These are phyloP conservation scores for Aphrophora alni DNA, from an alignment of 2,888 invertebrate species.

Conservation along the genomic window DNA sequence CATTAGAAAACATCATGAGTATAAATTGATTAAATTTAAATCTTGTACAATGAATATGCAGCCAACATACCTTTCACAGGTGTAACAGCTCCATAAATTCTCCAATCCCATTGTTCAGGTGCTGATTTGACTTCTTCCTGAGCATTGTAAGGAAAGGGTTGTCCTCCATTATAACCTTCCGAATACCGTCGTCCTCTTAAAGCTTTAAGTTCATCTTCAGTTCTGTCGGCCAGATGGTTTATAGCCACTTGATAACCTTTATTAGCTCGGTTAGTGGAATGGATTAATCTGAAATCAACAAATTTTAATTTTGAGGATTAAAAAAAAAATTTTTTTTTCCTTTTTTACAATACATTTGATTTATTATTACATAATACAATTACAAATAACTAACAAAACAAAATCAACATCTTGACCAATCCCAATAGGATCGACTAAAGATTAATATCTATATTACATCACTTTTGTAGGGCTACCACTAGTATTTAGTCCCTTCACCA, in stretches of 20 bases:
- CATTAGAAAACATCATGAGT: no score
- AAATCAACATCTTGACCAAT: no score
- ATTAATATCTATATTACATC: no score
- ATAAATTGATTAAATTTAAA: no score
- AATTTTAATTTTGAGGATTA: background rate
- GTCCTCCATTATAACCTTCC: constrained; percentile 72
- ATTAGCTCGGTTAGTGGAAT: constrained; percentile 80
- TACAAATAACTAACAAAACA: no score
- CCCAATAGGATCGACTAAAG: no score
- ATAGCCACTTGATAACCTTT: constrained; percentile 76
- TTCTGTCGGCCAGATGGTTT: constrained; percentile 88
- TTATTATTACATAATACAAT: no score
- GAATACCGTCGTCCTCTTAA: constrained; percentile 72
- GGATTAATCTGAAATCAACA: constrained; percentile 67
- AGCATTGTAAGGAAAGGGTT: constrained; percentile 76
- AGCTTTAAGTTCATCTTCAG: constrained; percentile 76
- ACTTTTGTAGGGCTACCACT: no score
- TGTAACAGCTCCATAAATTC: constrained; percentile 89
- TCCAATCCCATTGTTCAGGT: constrained; percentile 88
- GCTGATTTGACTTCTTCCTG: constrained; percentile 55
- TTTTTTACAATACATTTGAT: no score
- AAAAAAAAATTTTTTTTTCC: background rate
- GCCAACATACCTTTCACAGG: constrained; percentile 87
- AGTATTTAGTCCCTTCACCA: no score
- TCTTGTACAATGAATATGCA: no score